Base-by-base conservation (phyloP, 2,797 vertebrate genomes). In the Sebastes ruberrimus region DNA sequence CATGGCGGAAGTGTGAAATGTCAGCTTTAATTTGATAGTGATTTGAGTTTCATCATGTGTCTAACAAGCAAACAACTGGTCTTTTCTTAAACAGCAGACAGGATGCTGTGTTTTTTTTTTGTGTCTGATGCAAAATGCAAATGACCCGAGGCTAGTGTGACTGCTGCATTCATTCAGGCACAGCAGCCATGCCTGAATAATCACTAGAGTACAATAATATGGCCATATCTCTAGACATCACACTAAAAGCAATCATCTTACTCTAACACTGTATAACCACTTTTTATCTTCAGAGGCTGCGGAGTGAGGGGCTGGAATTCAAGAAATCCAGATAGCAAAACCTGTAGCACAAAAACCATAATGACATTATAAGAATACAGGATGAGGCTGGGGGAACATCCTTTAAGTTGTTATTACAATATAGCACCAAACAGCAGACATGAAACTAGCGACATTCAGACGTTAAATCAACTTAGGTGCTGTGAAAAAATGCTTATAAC, bases 81-180 rank as follows among this genome's bases (percentile, higher is more conserved):
- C 27, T 76, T 61, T 62, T 68, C 8, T 75, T n/a, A 2, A 11
- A 61, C 28, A 28, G 7, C n/a, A 73, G 59, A 46, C 7, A 22
- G 18, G 10, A 61, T 6, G 35, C 18, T 22, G 38, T 53, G 53
- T 20, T 42, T 42, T n/a, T 30, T 22, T 71, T 55, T 14, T 60
- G 79, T 56, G 18, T 56, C 49, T 57, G 38, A 14, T 10, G 23
- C 59, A 52, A 67, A 82, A 74, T 52, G 57, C 74, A 82, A 74
- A 71, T 71, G 30, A 66, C 49, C 42, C 3, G 3, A 1, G 22
- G 5, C 6, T 0, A 14, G 18, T 23, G 28, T 28, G 22, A 20
- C 23, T 53, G 59, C 52, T 64, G 59, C 23, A 55, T 32, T 32
- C 53, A 53, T 28, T 76, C 33, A 56, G n/a, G 61, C 14, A 7